phyloP scores from a whole-genome alignment of 2,888 invertebrate genomes.

The Romanomermis culicivorax region DNA sequence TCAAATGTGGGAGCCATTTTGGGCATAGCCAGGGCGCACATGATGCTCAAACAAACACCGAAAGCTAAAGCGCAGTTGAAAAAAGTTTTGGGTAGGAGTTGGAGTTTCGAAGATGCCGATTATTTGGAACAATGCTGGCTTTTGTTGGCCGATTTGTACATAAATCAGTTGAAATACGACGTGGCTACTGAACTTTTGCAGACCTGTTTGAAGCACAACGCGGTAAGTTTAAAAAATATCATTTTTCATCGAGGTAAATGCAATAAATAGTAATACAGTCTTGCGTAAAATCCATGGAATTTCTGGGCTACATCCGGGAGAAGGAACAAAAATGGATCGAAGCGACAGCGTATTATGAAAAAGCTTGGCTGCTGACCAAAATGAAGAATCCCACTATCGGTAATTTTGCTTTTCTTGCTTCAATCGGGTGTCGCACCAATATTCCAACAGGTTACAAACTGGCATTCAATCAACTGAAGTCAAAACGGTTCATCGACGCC shows the following conservation, averaged over 20 bases:
- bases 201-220: slow-evolving; percentile 33
- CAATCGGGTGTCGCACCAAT: not conserved
- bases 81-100: slow-evolving; percentile 55
- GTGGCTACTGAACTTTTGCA: slow-evolving; percentile 57
- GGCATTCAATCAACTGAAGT: slow-evolving; percentile 71
- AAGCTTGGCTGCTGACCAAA: slow-evolving; percentile 64
- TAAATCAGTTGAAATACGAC: slow-evolving; percentile 57
- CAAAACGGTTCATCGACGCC: slow-evolving; percentile 65
- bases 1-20: slow-evolving; percentile 57
- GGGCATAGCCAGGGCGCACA: slow-evolving; percentile 60
- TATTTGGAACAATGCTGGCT: slow-evolving; percentile 87
- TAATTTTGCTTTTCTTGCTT: slow-evolving; percentile 18
- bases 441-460: slow-evolving; percentile 51
- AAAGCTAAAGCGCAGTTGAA: slow-evolving; percentile 79
- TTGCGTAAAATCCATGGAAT: slow-evolving; percentile 71
- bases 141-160: slow-evolving; percentile 67
- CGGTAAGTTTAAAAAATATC: slow-evolving; percentile 25
- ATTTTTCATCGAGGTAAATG: slow-evolving; percentile 13
- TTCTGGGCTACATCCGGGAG: slow-evolving; percentile 60
- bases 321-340: slow-evolving; percentile 72
- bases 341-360: slow-evolving; percentile 57
- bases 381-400: slow-evolving; percentile 58
- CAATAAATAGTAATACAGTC: slow-evolving; percentile 36
- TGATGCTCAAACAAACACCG: slow-evolving; percentile 67
- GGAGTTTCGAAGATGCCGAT: slow-evolving; percentile 88